These are phyloP conservation scores for Drosophila histrio DNA, from an alignment of 2,888 invertebrate genomes.

Conservation along the genomic window DNA sequence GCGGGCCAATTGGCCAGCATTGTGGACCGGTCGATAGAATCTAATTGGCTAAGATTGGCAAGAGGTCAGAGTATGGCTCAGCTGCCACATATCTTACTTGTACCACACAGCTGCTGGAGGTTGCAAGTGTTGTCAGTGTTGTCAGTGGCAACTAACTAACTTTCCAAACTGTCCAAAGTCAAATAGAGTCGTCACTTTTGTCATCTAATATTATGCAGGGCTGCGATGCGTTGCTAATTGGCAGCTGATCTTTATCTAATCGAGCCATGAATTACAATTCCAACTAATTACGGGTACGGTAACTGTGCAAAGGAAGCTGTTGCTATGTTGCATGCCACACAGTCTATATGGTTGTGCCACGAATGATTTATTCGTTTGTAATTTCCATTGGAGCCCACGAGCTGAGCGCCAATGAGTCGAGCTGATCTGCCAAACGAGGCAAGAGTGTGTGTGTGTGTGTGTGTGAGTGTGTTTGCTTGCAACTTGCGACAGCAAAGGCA, in stretches of 20 bases:
- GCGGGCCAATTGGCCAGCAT: constrained; percentile 52
- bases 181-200: constrained; percentile 65
- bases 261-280: constrained; percentile 79
- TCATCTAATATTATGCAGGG: constrained; percentile 72
- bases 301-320: constrained; percentile 31
- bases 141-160: no score
- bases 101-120: constrained; percentile 5
- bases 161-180: not conserved
- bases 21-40: constrained; percentile 51
- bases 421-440: constrained; percentile 33
- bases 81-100: constrained; percentile 1
- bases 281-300: constrained; percentile 71
- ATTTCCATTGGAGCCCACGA: constrained; percentile 75
- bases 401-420: constrained; percentile 66
- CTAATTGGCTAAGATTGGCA: constrained; percentile 58
- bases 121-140: not conserved
- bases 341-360: constrained; percentile 2
- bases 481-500: constrained; percentile 78
- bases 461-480: constrained; percentile 46
- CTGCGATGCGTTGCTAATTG: constrained; percentile 73
- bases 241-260: constrained; percentile 80
- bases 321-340: constrained; percentile 20
- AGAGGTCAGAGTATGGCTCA: constrained; percentile 25
- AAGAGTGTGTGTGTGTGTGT: constrained; percentile 5
- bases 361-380: constrained; percentile 78